Percentiles rank a stretch among this genome's conserved stretches.
Evolutionary conservation across 2,888 invertebrate genomes (phyloP).

Genomic region (Dorcus parallelipipedus): DNA sequence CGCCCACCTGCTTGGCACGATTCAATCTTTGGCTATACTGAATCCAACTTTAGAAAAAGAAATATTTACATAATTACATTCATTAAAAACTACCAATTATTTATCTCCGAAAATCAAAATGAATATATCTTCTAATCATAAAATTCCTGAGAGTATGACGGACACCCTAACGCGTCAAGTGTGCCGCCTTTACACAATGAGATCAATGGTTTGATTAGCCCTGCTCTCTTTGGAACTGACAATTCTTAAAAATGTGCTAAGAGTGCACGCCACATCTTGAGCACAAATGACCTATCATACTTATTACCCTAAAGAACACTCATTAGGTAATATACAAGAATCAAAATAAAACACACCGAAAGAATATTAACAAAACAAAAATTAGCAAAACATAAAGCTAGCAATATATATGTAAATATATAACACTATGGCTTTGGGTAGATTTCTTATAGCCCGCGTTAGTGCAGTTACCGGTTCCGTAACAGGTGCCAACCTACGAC

Average conservation of each 20-base stretch:
- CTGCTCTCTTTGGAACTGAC: conserved; percentile 48
- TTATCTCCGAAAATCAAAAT: conserved; percentile 14
- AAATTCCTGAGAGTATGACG: conserved; percentile 47
- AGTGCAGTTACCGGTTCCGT: conserved; percentile 54
- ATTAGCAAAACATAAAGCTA: conserved; percentile 21
- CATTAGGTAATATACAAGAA: conserved; percentile 22
- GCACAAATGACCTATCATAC: conserved; percentile 9
- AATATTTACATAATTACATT: conserved; percentile 29
- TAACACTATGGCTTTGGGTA: conserved; percentile 44
- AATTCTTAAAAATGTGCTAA: conserved; percentile 22
- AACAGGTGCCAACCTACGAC: conserved; percentile 63
- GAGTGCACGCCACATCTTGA: conserved; percentile 7
- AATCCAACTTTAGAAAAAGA: conserved; percentile 40
- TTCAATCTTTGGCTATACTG: conserved; percentile 48
- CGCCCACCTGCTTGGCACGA: conserved; percentile 37
- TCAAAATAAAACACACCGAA: conserved; percentile 42
- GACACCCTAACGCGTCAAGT: conserved; percentile 22
- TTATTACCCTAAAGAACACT: conserved; percentile 26
- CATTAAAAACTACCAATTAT: conserved; percentile 2
- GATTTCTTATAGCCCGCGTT: conserved; percentile 28
- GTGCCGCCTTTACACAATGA: conserved; percentile 39
- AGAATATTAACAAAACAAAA: conserved; percentile 32
- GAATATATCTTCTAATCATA: conserved; percentile 35
- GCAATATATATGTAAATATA: conserved; percentile 29
- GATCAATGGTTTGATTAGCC: conserved; percentile 50